Percentiles rank a stretch among this genome's conserved stretches.
These are phyloP conservation scores for Maniola jurtina DNA, from an alignment of 1,140 invertebrate species.

Conservation along the genomic window DNA sequence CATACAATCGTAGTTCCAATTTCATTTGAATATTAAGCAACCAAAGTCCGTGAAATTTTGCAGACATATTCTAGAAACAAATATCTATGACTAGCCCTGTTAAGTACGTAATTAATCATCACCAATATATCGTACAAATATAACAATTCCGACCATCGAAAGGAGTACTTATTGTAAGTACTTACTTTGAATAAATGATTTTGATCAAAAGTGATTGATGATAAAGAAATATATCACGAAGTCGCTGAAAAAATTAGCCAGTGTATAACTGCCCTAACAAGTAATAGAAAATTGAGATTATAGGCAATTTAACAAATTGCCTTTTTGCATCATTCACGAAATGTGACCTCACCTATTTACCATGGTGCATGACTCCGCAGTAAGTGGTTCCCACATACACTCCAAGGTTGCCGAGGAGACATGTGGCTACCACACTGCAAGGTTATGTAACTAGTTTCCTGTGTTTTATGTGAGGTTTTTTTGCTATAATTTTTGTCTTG, in stretches of 20 bases:
- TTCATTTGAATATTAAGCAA: too few relatives aligned
- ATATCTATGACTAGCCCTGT: too few relatives aligned
- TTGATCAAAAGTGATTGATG: too few relatives aligned
- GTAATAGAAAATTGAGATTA: neutral
- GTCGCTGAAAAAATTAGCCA: neutral
- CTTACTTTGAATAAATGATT: too few relatives aligned
- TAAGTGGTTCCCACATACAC: constrained; percentile 50
- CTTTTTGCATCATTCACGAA: constrained; percentile 9
- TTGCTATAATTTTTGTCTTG: constrained; percentile 2
- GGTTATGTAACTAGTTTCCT: constrained; percentile 45
- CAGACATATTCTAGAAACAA: too few relatives aligned
- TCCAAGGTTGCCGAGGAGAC: constrained; percentile 52
- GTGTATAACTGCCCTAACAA: neutral
- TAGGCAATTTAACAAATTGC: constrained; percentile 4
- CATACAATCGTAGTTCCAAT: too few relatives aligned
- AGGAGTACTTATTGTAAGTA: too few relatives aligned
- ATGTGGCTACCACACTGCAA: constrained; percentile 59
- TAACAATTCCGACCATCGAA: too few relatives aligned
- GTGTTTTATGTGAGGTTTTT: constrained; percentile 32
- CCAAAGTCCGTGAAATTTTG: too few relatives aligned
- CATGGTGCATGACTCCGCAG: constrained; percentile 27
- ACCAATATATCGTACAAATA: neutral
- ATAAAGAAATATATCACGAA: neutral
- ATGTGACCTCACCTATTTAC: constrained; percentile 30
- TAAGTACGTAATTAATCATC: neutral